A percentile compares a stretch with the other conserved stretches of the same genome.
These are phyloP conservation scores for Gobiocypris rarus DNA, from an alignment of 2,113 vertebrate genomes.

Conservation along the genomic window DNA sequence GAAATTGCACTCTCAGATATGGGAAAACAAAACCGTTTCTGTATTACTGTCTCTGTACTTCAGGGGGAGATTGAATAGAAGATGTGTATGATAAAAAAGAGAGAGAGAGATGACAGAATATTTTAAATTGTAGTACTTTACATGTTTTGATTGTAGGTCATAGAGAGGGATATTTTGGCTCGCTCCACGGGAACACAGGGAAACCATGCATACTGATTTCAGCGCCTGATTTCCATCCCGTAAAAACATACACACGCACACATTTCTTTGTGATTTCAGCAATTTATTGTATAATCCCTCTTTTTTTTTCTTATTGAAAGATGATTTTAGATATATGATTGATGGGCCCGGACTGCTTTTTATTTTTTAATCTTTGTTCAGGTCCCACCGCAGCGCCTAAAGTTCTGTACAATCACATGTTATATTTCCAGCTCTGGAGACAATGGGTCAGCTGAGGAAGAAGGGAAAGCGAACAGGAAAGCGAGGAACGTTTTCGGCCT, in stretches of 20 bases:
- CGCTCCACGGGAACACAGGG: slow-evolving; percentile 47
- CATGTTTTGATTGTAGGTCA: slow-evolving; percentile 65
- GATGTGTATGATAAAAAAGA: slow-evolving; percentile 65
- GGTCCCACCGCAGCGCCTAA: not conserved
- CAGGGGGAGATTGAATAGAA: slow-evolving; percentile 53
- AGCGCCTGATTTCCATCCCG: slow-evolving; percentile 41
- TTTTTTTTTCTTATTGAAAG: not conserved
- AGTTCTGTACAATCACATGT: not conserved
- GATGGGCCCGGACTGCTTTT: not conserved
- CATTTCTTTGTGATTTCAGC: slow-evolving; percentile 35
- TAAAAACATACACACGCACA: not conserved
- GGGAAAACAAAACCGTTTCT: slow-evolving; percentile 57
- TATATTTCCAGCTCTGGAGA: not conserved
- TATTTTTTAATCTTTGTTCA: slow-evolving; percentile 18
- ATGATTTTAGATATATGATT: not conserved
- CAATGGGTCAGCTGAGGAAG: not conserved
- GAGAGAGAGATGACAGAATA: slow-evolving; percentile 63
- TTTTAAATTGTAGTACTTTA: slow-evolving; percentile 75
- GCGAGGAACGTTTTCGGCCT: slow-evolving; percentile 6
- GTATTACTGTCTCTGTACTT: slow-evolving; percentile 53
- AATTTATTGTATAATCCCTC: slow-evolving; percentile 13
- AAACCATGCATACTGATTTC: slow-evolving; percentile 56
- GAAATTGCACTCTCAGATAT: slow-evolving; percentile 56
- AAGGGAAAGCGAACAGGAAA: not conserved
- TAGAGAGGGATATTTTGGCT: slow-evolving; percentile 56